Evolutionary conservation across 2,888 invertebrate genomes (phyloP), one percentile per base, ranked within the genome.

Genomic region (Thyatira batis): DNA sequence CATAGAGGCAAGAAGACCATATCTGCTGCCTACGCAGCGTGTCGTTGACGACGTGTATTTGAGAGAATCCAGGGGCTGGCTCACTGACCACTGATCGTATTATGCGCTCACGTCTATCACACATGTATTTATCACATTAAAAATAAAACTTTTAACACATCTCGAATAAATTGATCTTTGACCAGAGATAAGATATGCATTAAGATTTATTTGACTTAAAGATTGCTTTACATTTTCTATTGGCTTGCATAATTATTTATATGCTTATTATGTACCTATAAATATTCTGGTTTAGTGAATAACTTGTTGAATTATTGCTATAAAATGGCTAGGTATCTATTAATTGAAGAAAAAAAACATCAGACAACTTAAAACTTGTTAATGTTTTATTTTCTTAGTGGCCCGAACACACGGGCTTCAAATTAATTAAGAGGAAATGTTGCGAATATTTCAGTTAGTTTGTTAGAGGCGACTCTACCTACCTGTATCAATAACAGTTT

Each of bases 401-500:
- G n/a, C n/a, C n/a, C n/a, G n/a, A 30, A 30, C 28, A 11, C 28
- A 1, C 11, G 28, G 27, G 27, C 5, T 5, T n/a, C 13, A 4
- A 33, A 33, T 33, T 13, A 33, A 33, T 33, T 33, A 33, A 5
- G 33, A 13, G 33, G 4, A 33, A 13, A 33, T 33, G 13, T 33
- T 3, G 13, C 13, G 11, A 33, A 30, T 30, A 30, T 30, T 30
- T 30, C 11, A 30, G 13, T 13, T 33, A 33, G 5, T 33, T 13
- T 13, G 30, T 2, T 11, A 30, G n/a, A 30, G 30, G 6, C 30
- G 2, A 30, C 11, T 30, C 1, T 13, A n/a, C n/a, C n/a, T n/a
- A n/a, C n/a, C n/a, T 3, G 33, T n/a, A 71, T 71, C 63, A 69
- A 67, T 72, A 70, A 59, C 61, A 57, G 63, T 10, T 57, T 65